phyloP scores from a whole-genome alignment of 1,140 invertebrate species.

The Campoletis sonorensis region DNA sequence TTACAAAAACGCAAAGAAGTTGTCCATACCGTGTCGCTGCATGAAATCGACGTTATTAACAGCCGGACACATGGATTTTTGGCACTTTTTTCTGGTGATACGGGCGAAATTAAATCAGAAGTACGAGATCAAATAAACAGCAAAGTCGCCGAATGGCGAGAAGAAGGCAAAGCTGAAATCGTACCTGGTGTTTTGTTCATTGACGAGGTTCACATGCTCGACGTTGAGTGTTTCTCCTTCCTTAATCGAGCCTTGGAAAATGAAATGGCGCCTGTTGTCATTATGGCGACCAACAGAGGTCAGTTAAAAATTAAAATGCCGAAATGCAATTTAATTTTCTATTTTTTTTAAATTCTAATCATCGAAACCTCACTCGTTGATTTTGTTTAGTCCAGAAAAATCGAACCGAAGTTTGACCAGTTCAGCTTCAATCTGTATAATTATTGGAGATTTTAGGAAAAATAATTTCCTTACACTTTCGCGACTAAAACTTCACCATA shows the following conservation, averaged over 20 bases:
- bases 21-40: slow-evolving; percentile 98
- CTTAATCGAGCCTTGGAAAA: slow-evolving; percentile 97
- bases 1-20: slow-evolving; percentile 99
- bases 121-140: slow-evolving; percentile 98
- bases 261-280: slow-evolving; percentile 97
- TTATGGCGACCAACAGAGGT: slow-evolving; percentile 99
- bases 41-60: slow-evolving; percentile 99
- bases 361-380: too few species aligned
- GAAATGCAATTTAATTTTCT: too few species aligned
- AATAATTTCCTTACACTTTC: not conserved
- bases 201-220: slow-evolving; percentile 97
- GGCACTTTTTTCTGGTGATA: slow-evolving; percentile 98
- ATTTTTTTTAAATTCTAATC: too few species aligned
- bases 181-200: slow-evolving; percentile 96
- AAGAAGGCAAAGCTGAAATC: slow-evolving; percentile 99
- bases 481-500: not conserved
- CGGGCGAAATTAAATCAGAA: slow-evolving; percentile 99
- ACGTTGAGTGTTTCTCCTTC: slow-evolving; percentile 99
- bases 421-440: too few species aligned
- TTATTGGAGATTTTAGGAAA: too few species aligned
- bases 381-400: not conserved
- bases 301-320: not conserved
- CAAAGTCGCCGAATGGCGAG: slow-evolving; percentile 98
- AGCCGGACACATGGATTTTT: slow-evolving; percentile 97
- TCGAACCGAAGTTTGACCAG: not conserved